Base-by-base conservation (phyloP, 1,140 invertebrate genomes). In the Magallana ariakensis region DNA sequence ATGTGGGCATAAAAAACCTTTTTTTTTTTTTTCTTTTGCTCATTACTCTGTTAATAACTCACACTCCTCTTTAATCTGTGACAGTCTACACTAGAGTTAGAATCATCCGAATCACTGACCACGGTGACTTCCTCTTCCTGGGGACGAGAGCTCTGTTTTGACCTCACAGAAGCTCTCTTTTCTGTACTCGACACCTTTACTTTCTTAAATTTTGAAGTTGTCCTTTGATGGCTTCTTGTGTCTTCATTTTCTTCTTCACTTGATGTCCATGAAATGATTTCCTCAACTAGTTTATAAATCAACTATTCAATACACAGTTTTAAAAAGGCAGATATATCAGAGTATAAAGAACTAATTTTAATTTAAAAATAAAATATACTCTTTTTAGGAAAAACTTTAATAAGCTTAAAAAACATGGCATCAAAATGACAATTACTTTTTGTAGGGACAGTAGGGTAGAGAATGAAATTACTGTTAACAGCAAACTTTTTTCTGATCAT, bases 231-330 rank as follows among this genome's bases (percentile, higher is more conserved):
- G 6, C 22, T 33, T 19, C 58, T 60, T 60, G 58, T 6, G 15
- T 75, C 22, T 22, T 75, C 66, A 75, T 19, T 75, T 22, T 75
- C 66, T 33, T 75, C 66, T 13, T 75, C 66, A 33, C 66, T 75
- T 13, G 66, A 75, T 10, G 66, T 75, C 66, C 66, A 75, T 11
- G 22, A 26, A 26, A 75, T 75, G 22, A 19, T 75, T 13, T 75
- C 66, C 15, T 75, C 66, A 10, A 75, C 66, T 75, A 33, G 33
- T 46, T 46, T 5, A 46, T 46, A 46, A 4, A 46, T 46, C 2
- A 46, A 46, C 33, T 5, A 46, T 46, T 46, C 33, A 46, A 46
- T 46, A 46, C 33, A 46, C 33, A 46, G 33, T 46, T 46, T 46
- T 46, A 46, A 46, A 46, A 46, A 46, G 33, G 33, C 33, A 46